Evolutionary conservation across 2,797 vertebrate genomes (phyloP).

Genomic region (Fratercula arctica): DNA sequence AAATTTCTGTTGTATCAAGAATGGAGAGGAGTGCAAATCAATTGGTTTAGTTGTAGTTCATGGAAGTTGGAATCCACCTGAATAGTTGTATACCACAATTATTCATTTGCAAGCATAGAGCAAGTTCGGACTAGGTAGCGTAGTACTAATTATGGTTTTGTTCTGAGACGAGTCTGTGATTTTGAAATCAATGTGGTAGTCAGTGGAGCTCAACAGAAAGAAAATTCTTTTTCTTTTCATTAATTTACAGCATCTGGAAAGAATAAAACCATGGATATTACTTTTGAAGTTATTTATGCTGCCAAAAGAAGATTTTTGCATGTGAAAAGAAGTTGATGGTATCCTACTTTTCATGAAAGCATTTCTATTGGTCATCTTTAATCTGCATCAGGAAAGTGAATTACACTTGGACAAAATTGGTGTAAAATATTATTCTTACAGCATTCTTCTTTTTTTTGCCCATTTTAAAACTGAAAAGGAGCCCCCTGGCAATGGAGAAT

Average conservation of each 20-base stretch:
- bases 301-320: not conserved
- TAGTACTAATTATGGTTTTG: not conserved
- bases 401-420: not conserved
- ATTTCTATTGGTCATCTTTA: not conserved
- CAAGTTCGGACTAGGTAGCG: not conserved
- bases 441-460: fast-evolving
- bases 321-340: not conserved
- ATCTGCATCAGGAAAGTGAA: not conserved
- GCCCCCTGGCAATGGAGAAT: not conserved
- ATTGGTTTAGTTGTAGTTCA: not conserved
- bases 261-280: not conserved
- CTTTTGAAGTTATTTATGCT: not conserved
- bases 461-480: not conserved
- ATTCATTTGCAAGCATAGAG: not conserved
- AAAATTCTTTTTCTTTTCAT: not conserved
- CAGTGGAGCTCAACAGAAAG: not conserved
- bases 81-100: not conserved
- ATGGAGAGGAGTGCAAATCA: not conserved
- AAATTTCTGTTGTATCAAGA: not conserved
- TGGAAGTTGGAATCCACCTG: not conserved
- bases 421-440: not conserved
- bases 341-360: not conserved
- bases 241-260: not conserved
- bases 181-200: not conserved
- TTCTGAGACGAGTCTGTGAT: not conserved